A percentile compares a stretch with the other conserved stretches of the same genome.
Evolutionary conservation across 2,888 invertebrate species (phyloP).

Genomic region (Elgonia sp.): DNA sequence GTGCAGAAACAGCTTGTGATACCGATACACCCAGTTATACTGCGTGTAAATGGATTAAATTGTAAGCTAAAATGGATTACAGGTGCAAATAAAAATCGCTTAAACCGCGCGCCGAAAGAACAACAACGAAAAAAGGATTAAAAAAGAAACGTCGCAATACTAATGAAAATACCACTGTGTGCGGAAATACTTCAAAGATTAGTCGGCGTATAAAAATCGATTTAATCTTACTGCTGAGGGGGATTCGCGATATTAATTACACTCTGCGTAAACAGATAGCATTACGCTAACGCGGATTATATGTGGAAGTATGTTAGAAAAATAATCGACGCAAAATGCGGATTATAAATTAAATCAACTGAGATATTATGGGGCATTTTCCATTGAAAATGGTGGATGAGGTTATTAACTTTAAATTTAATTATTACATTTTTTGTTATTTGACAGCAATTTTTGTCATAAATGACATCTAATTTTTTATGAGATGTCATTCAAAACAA

Average conservation of each 20-base stretch:
- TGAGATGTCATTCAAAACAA: background rate
- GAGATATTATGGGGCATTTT: too few species aligned
- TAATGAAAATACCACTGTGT: background rate
- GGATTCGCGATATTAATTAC: slow-evolving; percentile 27
- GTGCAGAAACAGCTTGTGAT: slow-evolving; percentile 31
- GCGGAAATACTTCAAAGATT: slow-evolving; percentile 11
- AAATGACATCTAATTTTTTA: too few species aligned
- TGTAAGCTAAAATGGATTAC: slow-evolving; percentile 51
- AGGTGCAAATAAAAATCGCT: slow-evolving; percentile 40
- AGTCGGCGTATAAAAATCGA: slow-evolving; percentile 29
- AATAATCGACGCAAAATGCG: background rate
- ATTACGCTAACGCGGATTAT: background rate
- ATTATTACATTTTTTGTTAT: too few species aligned
- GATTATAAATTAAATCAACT: background rate
- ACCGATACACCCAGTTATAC: slow-evolving; percentile 22
- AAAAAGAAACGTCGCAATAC: too few species aligned
- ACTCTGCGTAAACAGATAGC: background rate
- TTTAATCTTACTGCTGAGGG: slow-evolving; percentile 18
- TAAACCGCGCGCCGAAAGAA: slow-evolving; percentile 22
- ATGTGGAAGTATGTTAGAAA: background rate
- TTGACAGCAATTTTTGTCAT: too few species aligned
- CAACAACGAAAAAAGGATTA: background rate
- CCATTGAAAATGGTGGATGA: too few species aligned
- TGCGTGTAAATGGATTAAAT: slow-evolving; percentile 50
- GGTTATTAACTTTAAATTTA: too few species aligned